Conservation (phyloP, 1,140 invertebrate species). For the Sinonovacula constricta region DNA sequence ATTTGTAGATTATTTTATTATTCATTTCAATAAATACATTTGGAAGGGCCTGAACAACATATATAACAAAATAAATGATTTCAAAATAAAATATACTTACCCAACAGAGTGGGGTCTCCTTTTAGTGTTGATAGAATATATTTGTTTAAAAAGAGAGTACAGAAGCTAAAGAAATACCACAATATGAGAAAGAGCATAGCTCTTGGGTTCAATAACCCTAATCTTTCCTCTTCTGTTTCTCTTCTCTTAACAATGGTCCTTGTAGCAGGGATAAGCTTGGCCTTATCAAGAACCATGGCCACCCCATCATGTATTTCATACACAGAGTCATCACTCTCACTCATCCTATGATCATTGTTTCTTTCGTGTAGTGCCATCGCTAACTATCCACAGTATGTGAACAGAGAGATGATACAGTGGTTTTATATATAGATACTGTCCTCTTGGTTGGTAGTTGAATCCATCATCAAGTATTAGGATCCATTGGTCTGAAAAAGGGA, state of each 20-base stretch:
- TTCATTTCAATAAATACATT: too few relatives aligned
- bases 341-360: too few relatives aligned
- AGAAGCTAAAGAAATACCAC: constrained; percentile 88
- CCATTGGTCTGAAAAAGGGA: too few relatives aligned
- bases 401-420: too few relatives aligned
- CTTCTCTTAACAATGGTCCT: constrained; percentile 52
- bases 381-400: too few relatives aligned
- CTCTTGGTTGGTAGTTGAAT: too few relatives aligned
- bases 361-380: too few relatives aligned
- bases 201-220: constrained; percentile 80
- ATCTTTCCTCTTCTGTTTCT: constrained; percentile 53
- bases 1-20: too few relatives aligned
- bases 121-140: constrained; percentile 88
- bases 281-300: constrained; percentile 54
- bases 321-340: neutral
- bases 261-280: constrained; percentile 44
- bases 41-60: too few relatives aligned
- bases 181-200: constrained; percentile 85
- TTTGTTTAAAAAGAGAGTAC: constrained; percentile 90
- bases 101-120: constrained; percentile 88
- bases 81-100: constrained; percentile 83
- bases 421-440: too few relatives aligned
- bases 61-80: too few relatives aligned
- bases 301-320: constrained; percentile 13
- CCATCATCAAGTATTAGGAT: too few relatives aligned